Conservation (phyloP, 2,888 invertebrate genomes). For the Saturnia japonica region DNA sequence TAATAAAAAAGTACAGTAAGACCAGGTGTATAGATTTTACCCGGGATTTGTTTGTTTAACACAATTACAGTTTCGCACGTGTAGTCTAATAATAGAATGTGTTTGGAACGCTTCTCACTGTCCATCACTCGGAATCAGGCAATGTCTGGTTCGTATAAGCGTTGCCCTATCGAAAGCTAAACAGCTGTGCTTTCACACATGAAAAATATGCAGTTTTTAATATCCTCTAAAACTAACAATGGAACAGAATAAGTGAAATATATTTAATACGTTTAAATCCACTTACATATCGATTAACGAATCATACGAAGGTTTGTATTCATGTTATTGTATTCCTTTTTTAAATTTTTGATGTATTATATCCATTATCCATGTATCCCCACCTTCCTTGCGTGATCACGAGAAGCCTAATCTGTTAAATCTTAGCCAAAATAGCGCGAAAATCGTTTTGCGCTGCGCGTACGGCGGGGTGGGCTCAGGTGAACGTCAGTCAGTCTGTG, state of each 20-base stretch:
- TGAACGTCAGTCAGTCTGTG: constrained; percentile 78
- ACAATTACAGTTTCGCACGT: constrained; percentile 77
- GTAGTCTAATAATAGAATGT: constrained; percentile 68
- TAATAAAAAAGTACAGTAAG: constrained; percentile 36
- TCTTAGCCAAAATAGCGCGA: constrained; percentile 82
- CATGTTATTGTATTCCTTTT: background rate
- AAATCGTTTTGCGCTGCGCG: constrained; percentile 76
- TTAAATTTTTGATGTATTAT: background rate
- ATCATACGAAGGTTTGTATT: background rate
- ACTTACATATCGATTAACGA: background rate
- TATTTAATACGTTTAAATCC: background rate
- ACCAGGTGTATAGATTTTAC: constrained; percentile 60
- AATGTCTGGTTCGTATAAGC: constrained; percentile 65
- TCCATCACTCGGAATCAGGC: constrained; percentile 70
- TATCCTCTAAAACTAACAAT: background rate
- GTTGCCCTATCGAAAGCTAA: constrained; percentile 48
- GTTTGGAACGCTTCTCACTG: constrained; percentile 60
- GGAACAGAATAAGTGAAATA: background rate
- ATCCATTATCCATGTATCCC: constrained; percentile 41
- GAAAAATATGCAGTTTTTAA: constrained; percentile 37
- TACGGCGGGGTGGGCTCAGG: constrained; percentile 67
- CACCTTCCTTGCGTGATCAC: constrained; percentile 68
- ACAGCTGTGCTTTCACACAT: constrained; percentile 42
- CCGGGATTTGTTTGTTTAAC: constrained; percentile 71
- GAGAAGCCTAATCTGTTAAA: constrained; percentile 77